These are phyloP conservation scores for Picathartes gymnocephalus DNA, from an alignment of 2,113 vertebrate species.

Conservation along the genomic window DNA sequence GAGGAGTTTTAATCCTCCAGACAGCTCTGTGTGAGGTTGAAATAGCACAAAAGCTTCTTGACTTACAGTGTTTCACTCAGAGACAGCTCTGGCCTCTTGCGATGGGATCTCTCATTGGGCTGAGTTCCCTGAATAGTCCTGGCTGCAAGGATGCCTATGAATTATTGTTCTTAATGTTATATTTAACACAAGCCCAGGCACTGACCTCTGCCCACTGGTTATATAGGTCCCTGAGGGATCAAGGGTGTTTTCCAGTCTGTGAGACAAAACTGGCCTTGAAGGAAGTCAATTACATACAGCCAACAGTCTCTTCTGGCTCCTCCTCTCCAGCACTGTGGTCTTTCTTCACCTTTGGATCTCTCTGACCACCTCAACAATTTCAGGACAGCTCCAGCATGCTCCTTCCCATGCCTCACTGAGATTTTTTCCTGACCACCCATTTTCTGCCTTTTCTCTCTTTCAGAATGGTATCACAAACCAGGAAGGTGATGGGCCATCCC, in stretches of 20 bases:
- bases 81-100: background rate
- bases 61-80: accelerated
- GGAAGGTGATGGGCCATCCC: background rate
- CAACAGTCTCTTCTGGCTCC: background rate
- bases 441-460: background rate
- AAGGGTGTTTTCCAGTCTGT: background rate
- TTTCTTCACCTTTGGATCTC: background rate
- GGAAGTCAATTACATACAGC: background rate
- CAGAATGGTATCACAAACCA: background rate
- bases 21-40: background rate
- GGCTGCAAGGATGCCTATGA: background rate
- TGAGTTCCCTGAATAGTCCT: background rate
- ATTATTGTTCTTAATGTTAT: background rate
- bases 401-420: background rate
- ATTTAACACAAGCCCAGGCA: background rate
- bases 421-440: background rate
- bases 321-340: background rate
- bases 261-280: background rate
- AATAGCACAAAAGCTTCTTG: background rate
- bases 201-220: background rate
- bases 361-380: background rate
- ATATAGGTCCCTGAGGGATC: background rate
- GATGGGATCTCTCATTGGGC: background rate
- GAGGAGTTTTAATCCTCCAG: background rate
- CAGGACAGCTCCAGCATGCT: background rate